Percentiles rank a stretch among this genome's conserved stretches.
Conservation (phyloP, 2,888 invertebrate species). For the Aethes cnicana region DNA sequence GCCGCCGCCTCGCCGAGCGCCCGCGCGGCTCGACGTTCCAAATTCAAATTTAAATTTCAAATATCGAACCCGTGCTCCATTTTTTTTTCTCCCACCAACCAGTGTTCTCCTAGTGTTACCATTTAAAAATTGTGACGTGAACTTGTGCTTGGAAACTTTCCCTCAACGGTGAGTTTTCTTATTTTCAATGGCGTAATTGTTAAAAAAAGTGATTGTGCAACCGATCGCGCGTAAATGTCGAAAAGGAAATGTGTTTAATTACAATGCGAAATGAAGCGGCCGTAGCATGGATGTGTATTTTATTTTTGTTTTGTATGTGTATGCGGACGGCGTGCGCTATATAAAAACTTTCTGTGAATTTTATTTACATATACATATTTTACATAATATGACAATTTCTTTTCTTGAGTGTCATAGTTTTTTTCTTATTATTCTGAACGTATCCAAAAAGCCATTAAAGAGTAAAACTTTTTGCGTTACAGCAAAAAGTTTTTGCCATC, state of each 20-base stretch:
- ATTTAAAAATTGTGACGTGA: conserved; percentile 47
- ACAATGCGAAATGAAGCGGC: too few species aligned
- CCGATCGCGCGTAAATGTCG: conserved; percentile 31
- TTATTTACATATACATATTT: too few species aligned
- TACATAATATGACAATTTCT: too few species aligned
- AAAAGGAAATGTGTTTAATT: conserved; percentile 8
- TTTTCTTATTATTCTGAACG: too few species aligned
- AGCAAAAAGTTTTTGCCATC: too few species aligned
- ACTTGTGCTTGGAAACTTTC: conserved; percentile 58
- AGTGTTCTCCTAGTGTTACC: conserved; percentile 73
- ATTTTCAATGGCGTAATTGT: conserved; percentile 54
- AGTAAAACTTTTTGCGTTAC: too few species aligned
- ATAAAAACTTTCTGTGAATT: too few species aligned
- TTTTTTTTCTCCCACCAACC: conserved; percentile 43
- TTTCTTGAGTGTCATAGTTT: too few species aligned
- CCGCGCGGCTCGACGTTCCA: conserved; percentile 61
- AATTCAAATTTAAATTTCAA: conserved; percentile 48
- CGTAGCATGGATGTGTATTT: too few species aligned
- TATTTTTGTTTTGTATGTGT: background rate
- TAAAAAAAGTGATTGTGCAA: conserved; percentile 21
- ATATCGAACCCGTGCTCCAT: conserved; percentile 39
- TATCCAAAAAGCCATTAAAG: too few species aligned
- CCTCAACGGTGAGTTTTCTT: conserved; percentile 72
- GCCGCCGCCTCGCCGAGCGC: conserved; percentile 68
- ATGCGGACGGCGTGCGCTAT: too few species aligned